These are phyloP conservation scores for Gulo gulo DNA, from an alignment of 2,113 vertebrate species.

Conservation along the genomic window DNA sequence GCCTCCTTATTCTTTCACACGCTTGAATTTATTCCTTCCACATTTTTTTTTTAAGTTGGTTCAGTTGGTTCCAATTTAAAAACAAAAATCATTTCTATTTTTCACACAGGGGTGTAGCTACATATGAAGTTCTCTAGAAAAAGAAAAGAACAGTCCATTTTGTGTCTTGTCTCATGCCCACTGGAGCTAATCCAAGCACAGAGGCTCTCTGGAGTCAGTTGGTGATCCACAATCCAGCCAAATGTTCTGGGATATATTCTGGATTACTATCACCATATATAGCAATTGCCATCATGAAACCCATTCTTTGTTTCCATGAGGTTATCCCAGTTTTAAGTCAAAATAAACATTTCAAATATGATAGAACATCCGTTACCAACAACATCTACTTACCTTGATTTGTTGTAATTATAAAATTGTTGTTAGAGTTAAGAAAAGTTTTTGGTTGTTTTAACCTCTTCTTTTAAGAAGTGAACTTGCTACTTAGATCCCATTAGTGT, in stretches of 20 bases:
- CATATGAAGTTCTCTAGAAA: slow-evolving; percentile 1
- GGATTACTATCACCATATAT: background rate
- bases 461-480: background rate
- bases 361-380: background rate
- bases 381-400: background rate
- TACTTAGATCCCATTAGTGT: background rate
- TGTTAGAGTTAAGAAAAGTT: background rate
- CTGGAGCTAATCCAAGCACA: slow-evolving; percentile 14
- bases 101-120: background rate
- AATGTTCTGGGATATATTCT: background rate
- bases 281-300: background rate
- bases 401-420: background rate
- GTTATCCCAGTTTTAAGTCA: background rate
- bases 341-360: background rate
- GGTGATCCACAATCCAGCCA: background rate
- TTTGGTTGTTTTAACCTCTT: background rate
- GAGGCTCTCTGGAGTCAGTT: background rate
- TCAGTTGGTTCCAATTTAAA: slow-evolving; percentile 50
- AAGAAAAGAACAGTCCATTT: slow-evolving; percentile 20
- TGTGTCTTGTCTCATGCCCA: slow-evolving; percentile 27
- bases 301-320: background rate
- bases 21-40: slow-evolving; percentile 81
- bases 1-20: slow-evolving; percentile 82
- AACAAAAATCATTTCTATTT: slow-evolving; percentile 56
- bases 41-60: slow-evolving; percentile 65